phyloP scores from a whole-genome alignment of 2,797 vertebrate species.

The Alfaro cultratus region DNA sequence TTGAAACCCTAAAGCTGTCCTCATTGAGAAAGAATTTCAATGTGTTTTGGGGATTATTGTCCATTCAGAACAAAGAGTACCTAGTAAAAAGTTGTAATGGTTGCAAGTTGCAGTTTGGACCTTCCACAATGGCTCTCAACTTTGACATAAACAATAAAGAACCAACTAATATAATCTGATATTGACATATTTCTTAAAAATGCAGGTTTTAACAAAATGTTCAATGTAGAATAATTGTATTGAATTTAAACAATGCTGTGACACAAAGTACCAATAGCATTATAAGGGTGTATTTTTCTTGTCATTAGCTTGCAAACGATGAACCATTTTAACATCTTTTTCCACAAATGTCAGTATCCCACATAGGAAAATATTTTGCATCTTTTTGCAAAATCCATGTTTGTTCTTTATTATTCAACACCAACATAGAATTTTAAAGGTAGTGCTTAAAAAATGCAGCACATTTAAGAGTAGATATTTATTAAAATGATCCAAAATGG shows the following conservation, averaged over 20 bases:
- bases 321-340: background rate
- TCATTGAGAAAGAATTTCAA: background rate
- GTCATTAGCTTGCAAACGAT: background rate
- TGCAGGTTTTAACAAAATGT: background rate
- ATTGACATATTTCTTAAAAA: background rate
- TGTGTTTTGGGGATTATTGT: background rate
- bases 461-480: background rate
- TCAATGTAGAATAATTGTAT: background rate
- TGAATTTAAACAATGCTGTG: background rate
- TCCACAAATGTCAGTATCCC: background rate
- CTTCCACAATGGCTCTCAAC: background rate
- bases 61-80: background rate
- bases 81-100: background rate
- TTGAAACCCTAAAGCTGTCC: conserved; percentile 22
- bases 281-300: background rate
- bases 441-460: background rate
- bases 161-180: background rate
- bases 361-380: background rate
- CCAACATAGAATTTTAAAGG: background rate
- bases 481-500: background rate
- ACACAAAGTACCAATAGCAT: background rate
- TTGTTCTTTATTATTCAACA: background rate
- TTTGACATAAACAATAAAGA: background rate
- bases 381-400: background rate
- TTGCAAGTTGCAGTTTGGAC: background rate